phyloP scores from a whole-genome alignment of 2,888 invertebrate genomes.

The Xestia sexstrigata region DNA sequence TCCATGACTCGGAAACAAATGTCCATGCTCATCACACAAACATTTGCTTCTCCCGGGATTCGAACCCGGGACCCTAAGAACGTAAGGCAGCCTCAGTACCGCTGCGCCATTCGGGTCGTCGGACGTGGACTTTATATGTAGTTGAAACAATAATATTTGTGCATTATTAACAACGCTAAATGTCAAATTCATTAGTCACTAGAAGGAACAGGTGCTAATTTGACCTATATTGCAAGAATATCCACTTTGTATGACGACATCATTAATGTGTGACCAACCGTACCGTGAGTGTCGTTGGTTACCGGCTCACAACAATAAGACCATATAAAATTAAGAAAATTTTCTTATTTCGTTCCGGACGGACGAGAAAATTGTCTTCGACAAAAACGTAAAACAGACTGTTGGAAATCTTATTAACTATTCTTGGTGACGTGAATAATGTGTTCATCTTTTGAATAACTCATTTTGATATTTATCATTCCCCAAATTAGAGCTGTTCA shows the following conservation, averaged over 20 bases:
- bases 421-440: not conserved
- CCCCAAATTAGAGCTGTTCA: slow-evolving; percentile 5
- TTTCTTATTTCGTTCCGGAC: not conserved
- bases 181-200: slow-evolving; percentile 22
- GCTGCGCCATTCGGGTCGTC: too few relatives aligned
- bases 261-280: not conserved
- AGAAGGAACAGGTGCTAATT: slow-evolving; percentile 18
- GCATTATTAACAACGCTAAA: not conserved
- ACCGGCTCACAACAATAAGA: too few relatives aligned
- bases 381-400: not conserved
- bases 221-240: slow-evolving; percentile 21
- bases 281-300: too few relatives aligned
- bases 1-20: too few relatives aligned
- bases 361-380: not conserved
- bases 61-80: too few relatives aligned
- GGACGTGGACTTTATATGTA: too few relatives aligned
- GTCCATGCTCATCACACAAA: too few relatives aligned
- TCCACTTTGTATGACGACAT: not conserved
- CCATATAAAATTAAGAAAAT: too few relatives aligned
- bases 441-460: not conserved
- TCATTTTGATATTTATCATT: not conserved
- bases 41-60: too few relatives aligned
- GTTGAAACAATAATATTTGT: slow-evolving; percentile 10
- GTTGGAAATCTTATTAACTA: not conserved
- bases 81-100: too few relatives aligned